A percentile compares a stretch with the other conserved stretches of the same genome.
Evolutionary conservation across 2,888 invertebrate species (phyloP).

Genomic region (Caenorhabditis sulstoni): DNA sequence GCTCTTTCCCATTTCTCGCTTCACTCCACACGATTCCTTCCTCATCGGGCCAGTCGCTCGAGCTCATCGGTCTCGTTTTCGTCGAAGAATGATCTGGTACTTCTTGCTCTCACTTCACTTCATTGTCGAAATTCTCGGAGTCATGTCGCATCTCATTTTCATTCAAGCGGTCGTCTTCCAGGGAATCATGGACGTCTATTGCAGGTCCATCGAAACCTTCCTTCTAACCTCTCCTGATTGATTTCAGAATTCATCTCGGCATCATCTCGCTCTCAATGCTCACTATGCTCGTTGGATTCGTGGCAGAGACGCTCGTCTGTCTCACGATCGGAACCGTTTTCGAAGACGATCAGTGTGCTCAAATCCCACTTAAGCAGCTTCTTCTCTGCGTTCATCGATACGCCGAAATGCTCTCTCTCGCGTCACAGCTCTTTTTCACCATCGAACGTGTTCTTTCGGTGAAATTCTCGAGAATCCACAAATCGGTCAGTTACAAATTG

Average conservation of each 20-base stretch:
- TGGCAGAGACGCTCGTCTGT: conserved; percentile 11
- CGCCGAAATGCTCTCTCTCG: conserved; percentile 26
- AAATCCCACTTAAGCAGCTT: conserved; percentile 3
- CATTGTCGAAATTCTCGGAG: conserved; percentile 30
- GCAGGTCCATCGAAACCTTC: conserved; percentile 11
- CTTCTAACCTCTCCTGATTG: neutral
- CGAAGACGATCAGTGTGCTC: conserved; percentile 34
- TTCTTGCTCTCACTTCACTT: conserved; percentile 42
- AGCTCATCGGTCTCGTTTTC: neutral
- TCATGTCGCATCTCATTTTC: conserved; percentile 24
- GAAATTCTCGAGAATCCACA: conserved; percentile 17
- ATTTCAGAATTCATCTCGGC: conserved; percentile 32
- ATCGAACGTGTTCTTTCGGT: conserved; percentile 34
- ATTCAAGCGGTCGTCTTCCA: conserved; percentile 29
- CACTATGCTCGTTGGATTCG: conserved; percentile 14
- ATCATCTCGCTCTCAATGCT: conserved; percentile 39
- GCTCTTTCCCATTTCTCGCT: neutral
- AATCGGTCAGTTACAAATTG: conserved; percentile 6
- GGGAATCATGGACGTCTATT: conserved; percentile 34
- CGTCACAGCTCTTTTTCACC: conserved; percentile 34
- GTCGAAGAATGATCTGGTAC: conserved; percentile 36
- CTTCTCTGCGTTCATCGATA: conserved; percentile 21
- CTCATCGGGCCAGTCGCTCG: neutral
- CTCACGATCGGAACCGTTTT: conserved; percentile 34
- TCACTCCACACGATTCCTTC: conserved; percentile 1